These are phyloP conservation scores for Hyalella azteca DNA, from an alignment of 2,888 invertebrate species.

Conservation along the genomic window DNA sequence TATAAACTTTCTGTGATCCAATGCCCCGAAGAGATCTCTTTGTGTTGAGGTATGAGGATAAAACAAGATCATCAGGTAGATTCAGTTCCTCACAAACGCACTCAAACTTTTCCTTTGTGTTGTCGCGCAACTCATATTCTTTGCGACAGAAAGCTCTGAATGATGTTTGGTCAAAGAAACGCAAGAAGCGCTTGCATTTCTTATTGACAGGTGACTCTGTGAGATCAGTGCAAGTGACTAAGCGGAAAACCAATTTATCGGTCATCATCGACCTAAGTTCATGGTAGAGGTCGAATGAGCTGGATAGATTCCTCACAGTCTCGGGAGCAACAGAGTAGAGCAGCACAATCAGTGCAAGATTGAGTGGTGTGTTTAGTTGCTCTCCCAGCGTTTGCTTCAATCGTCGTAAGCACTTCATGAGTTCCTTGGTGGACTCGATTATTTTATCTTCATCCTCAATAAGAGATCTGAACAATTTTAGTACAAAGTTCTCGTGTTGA, in stretches of 20 bases:
- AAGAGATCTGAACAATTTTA: not conserved
- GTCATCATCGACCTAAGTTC: conserved; percentile 25
- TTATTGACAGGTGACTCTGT: not conserved
- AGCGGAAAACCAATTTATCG: conserved; percentile 6
- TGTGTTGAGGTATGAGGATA: conserved; percentile 17
- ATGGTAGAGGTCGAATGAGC: not conserved
- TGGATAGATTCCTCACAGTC: conserved; percentile 11
- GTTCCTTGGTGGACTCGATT: not conserved
- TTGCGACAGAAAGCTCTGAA: conserved; percentile 20
- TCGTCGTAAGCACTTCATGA: conserved; percentile 4
- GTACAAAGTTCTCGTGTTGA: conserved; percentile 7
- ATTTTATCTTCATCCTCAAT: conserved; percentile 3
- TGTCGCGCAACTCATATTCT: conserved; percentile 6
- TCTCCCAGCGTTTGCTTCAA: conserved; percentile 20
- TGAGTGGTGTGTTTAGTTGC: conserved; percentile 19
- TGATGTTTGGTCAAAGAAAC: not conserved
- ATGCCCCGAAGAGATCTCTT: conserved; percentile 21
- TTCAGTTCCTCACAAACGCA: conserved; percentile 1
- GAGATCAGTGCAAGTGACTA: not conserved
- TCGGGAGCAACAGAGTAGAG: conserved; percentile 9
- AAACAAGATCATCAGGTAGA: conserved; percentile 9
- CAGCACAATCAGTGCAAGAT: conserved; percentile 1
- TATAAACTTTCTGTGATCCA: not conserved
- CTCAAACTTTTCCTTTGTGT: not conserved
- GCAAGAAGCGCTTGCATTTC: conserved; percentile 16